Conservation (phyloP, 2,797 vertebrate genomes). For the Liasis olivaceus region DNA sequence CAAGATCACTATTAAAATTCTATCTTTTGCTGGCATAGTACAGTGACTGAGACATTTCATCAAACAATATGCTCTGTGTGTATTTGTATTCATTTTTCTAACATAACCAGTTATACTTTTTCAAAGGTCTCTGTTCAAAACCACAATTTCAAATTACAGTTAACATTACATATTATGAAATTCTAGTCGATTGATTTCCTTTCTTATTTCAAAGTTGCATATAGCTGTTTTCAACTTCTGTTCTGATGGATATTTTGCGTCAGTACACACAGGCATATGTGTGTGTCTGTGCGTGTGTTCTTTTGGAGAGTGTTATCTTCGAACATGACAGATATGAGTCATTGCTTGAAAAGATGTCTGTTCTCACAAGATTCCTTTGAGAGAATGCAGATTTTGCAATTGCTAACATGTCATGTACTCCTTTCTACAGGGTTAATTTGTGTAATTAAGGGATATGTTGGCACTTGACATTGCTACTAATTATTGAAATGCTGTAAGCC, state of each 20-base stretch:
- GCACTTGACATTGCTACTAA: neutral
- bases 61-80: neutral
- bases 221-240: constrained; percentile 5
- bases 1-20: neutral
- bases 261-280: neutral
- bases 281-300: neutral
- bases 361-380: neutral
- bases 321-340: neutral
- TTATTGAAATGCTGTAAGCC: neutral
- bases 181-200: neutral
- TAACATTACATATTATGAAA: rapidly evolving
- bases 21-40: neutral
- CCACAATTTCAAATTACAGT: neutral
- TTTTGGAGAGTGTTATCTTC: neutral
- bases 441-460: neutral
- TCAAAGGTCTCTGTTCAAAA: neutral
- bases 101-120: neutral
- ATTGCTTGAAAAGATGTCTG: constrained; percentile 1
- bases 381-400: neutral
- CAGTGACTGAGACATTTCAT: neutral
- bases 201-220: neutral
- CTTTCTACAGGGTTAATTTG: neutral
- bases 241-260: neutral
- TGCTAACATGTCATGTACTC: constrained; percentile 5
- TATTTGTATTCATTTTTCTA: neutral